These are phyloP conservation scores for Orthosia gothica DNA, from an alignment of 2,888 invertebrate genomes.

Conservation along the genomic window DNA sequence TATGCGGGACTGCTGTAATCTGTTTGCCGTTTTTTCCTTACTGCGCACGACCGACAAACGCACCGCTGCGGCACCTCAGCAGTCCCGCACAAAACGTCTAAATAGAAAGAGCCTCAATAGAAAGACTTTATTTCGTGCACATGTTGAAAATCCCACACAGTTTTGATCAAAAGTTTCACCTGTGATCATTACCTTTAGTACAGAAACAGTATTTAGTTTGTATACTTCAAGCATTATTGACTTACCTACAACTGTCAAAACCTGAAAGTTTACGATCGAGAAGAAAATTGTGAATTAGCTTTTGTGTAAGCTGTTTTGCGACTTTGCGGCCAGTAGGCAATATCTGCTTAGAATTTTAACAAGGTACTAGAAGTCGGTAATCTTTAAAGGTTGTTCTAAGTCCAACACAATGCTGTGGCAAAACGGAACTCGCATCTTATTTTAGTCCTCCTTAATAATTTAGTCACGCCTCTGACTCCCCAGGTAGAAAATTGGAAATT, in stretches of 20 bases:
- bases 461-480: conserved; percentile 87
- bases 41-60: too few relatives aligned
- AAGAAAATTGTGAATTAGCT: conserved; percentile 87
- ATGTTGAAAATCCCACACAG: not conserved
- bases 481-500: conserved; percentile 91
- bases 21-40: too few relatives aligned
- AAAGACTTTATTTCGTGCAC: not conserved
- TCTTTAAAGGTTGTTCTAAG: conserved; percentile 83
- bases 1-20: too few relatives aligned
- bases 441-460: conserved; percentile 88
- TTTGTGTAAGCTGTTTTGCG: conserved; percentile 82
- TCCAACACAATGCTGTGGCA: conserved; percentile 86
- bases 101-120: not conserved
- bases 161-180: conserved; percentile 5
- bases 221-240: conserved; percentile 33
- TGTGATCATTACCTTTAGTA: not conserved
- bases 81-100: too few relatives aligned
- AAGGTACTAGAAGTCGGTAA: conserved; percentile 88
- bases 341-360: conserved; percentile 88
- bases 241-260: conserved; percentile 35
- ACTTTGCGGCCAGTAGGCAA: conserved; percentile 78
- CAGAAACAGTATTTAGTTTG: conserved; percentile 6
- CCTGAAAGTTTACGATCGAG: conserved; percentile 76
- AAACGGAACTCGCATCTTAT: conserved; percentile 88
- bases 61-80: too few relatives aligned